Evolutionary conservation across 1,140 invertebrate genomes (phyloP).

Genomic region (Leptinotarsa undecemlineata): DNA sequence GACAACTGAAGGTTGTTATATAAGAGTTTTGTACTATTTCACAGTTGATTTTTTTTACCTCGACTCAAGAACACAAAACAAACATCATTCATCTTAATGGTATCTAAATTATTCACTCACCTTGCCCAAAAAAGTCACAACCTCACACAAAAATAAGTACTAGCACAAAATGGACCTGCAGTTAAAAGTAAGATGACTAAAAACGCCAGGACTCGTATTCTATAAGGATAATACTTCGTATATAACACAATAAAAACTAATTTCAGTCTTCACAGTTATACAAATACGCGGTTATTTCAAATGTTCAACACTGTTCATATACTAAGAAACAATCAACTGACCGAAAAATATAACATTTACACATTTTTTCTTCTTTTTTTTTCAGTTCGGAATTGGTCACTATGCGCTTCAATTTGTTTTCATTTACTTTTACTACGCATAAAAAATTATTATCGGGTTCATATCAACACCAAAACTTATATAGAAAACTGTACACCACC

Average conservation of each 20-base stretch:
- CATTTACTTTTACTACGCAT: constrained; percentile 33
- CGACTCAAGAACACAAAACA: no score
- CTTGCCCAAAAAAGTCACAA: constrained; percentile 38
- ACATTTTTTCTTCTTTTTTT: constrained; percentile 45
- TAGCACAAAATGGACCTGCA: constrained; percentile 29
- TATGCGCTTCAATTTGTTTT: constrained; percentile 32
- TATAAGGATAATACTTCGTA: constrained; percentile 48
- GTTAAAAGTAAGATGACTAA: constrained; percentile 34
- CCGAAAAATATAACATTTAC: constrained; percentile 55
- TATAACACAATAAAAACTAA: constrained; percentile 55
- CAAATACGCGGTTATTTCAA: constrained; percentile 50
- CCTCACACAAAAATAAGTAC: constrained; percentile 35
- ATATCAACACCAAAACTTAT: constrained; percentile 46
- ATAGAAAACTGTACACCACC: constrained; percentile 50
- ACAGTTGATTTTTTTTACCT: no score
- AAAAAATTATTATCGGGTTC: constrained; percentile 39
- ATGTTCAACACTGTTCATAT: constrained; percentile 51
- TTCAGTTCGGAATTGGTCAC: constrained; percentile 47
- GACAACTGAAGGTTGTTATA: no score
- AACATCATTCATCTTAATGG: not conserved
- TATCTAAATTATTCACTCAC: not conserved
- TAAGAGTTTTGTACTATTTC: no score
- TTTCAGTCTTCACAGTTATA: constrained; percentile 55
- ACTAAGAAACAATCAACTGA: constrained; percentile 52
- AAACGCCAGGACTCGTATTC: constrained; percentile 35